A percentile compares a stretch with the other conserved stretches of the same genome.
phyloP scores from a whole-genome alignment of 2,888 invertebrate species.

The Ornithoptera priamus region DNA sequence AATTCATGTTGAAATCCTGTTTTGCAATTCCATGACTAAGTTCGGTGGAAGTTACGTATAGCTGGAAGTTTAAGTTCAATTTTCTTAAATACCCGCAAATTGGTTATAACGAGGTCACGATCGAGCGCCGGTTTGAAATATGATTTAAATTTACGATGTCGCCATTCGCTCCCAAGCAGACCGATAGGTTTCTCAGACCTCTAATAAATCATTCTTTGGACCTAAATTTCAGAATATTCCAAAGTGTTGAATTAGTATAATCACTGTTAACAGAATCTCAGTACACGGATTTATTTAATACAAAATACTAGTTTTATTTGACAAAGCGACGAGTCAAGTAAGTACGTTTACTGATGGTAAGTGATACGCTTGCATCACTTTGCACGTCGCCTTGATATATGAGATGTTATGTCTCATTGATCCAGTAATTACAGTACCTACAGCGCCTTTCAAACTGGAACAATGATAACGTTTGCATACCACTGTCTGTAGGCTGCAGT shows the following conservation, averaged over 20 bases:
- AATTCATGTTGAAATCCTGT: not conserved
- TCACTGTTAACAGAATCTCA: not conserved
- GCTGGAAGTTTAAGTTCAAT: not conserved
- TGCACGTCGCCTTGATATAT: too few relatives aligned
- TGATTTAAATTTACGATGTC: conserved; percentile 19
- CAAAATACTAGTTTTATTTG: too few relatives aligned
- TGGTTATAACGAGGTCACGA: conserved; percentile 8
- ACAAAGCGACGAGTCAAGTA: too few relatives aligned
- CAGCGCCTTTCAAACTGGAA: too few relatives aligned
- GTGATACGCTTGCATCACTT: too few relatives aligned
- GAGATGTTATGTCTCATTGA: too few relatives aligned
- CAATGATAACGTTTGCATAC: too few relatives aligned
- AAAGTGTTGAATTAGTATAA: conserved; percentile 26
- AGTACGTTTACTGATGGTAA: too few relatives aligned
- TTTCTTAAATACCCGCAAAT: not conserved
- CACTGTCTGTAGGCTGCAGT: too few relatives aligned
- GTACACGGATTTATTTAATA: too few relatives aligned
- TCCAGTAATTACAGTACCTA: too few relatives aligned
- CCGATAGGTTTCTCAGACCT: conserved; percentile 15
- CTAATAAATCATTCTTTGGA: conserved; percentile 21
- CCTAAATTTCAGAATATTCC: conserved; percentile 7
- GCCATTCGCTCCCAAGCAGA: conserved; percentile 10
- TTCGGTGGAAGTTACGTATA: not conserved
- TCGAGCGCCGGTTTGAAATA: not conserved
- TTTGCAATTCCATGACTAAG: not conserved